Percentiles rank a stretch among this genome's conserved stretches.
Evolutionary conservation across 2,888 invertebrate genomes (phyloP).

Genomic region (Apoderus coryli): DNA sequence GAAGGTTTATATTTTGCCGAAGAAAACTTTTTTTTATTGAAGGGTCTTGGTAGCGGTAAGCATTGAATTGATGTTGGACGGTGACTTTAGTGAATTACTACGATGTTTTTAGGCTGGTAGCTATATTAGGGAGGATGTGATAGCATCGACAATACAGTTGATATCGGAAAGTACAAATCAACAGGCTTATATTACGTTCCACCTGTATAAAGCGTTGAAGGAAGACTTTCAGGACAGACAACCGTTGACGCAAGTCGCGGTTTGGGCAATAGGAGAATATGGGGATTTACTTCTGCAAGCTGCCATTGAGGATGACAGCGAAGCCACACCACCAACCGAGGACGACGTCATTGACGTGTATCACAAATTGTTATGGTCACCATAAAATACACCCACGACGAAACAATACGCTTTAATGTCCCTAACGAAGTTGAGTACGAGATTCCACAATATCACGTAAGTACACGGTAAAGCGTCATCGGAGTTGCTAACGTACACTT

Average conservation of each 20-base stretch:
- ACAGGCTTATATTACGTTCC: conserved; percentile 80
- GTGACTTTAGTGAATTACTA: no score
- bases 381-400: conserved; percentile 77
- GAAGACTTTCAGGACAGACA: conserved; percentile 57
- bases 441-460: conserved; percentile 65
- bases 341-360: conserved; percentile 80
- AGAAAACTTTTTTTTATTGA: no score
- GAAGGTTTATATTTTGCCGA: no score
- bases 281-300: conserved; percentile 81
- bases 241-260: conserved; percentile 77
- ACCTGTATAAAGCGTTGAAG: conserved; percentile 69
- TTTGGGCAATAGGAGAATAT: conserved; percentile 98
- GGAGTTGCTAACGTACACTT: no score
- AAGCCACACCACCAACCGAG: conserved; percentile 50
- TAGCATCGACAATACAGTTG: conserved; percentile 89
- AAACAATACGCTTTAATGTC: conserved; percentile 94
- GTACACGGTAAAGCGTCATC: no score
- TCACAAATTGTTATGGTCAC: conserved; percentile 82
- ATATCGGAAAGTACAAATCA: conserved; percentile 78
- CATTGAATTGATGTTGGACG: no score
- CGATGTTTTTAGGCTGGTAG: conserved; percentile 85
- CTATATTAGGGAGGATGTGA: conserved; percentile 95
- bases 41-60: no score
- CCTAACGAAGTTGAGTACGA: conserved; percentile 87
- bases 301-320: conserved; percentile 23